Base-by-base conservation (phyloP, 92 coral and sea anemone genomes). In the Desmophyllum pertusum region DNA sequence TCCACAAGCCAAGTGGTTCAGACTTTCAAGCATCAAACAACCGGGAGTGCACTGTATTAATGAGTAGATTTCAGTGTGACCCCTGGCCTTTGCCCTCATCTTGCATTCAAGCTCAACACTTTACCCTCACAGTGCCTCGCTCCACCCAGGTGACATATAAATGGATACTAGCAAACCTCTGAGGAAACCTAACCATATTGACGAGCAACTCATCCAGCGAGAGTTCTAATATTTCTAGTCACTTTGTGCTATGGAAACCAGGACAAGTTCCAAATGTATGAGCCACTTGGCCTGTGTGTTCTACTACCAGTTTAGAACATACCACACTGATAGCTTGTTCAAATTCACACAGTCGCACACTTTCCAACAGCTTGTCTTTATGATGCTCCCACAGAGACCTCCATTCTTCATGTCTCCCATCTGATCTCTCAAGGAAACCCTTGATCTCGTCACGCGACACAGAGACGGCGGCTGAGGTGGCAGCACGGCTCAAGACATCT, bases 381-480 rank as follows among this genome's bases (percentile, higher is more conserved):
- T 97, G 99, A 69, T 97, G 95, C 38, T 97, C 97, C 99, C 99
- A 97, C 55, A 97, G 53, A 83, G 94, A 91, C 43, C 94, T 75
- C 99, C 99, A 97, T 70, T 97, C 98, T 6, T 91, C 98, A 64
- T 89, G 95, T 68, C 91, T 93, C 39, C 86, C 89, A 53, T 94
- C 98, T 30, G 97, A 85, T 78, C 95, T 89, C 67, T 94, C 98
- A 40, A 97, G 91, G 77, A 94, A 97, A 11, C 96, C 85, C 90
- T 92, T 94, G 91, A 97, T 97, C 75, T 97, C 97, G 30, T 97
- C 99, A 37, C 99, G 89, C 18, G 99, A 97, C 68, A 97, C 95
- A 31, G 94, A 86, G 33, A 94, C 98, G 19, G 97, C 88, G 9
- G 94, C 87, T 18, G 93, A 85, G n/a, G 94, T 86, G 78, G 92